A percentile compares a stretch with the other conserved stretches of the same genome.
phyloP scores from a whole-genome alignment of 2,888 invertebrate genomes.

The Invenusta paracnida region DNA sequence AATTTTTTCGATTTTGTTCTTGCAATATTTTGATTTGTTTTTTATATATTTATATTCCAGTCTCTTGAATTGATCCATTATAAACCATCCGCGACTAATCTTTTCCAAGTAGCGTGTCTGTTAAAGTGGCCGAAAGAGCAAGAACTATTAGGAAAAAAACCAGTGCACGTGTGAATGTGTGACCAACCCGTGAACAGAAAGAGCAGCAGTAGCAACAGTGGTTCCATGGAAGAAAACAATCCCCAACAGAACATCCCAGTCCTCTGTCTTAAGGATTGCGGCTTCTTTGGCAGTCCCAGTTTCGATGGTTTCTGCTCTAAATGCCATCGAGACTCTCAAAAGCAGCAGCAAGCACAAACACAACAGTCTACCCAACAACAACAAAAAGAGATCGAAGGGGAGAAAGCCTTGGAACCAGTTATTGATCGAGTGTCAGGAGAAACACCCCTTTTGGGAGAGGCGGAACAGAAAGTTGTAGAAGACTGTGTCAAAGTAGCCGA shows the following conservation, averaged over 20 bases:
- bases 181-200: too few species aligned
- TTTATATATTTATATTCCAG: too few species aligned
- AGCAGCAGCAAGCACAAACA: constrained; percentile 9
- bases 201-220: too few species aligned
- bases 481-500: neutral
- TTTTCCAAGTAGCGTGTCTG: too few species aligned
- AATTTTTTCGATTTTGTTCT: too few species aligned
- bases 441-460: neutral
- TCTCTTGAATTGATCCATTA: too few species aligned
- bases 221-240: constrained; percentile 37
- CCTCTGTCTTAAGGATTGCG: constrained; percentile 92
- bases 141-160: too few species aligned
- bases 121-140: too few species aligned
- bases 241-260: constrained; percentile 48
- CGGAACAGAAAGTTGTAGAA: neutral
- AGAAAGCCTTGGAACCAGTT: neutral
- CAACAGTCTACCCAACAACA: constrained; percentile 10
- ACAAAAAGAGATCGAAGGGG: neutral
- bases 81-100: too few species aligned
- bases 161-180: too few species aligned
- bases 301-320: constrained; percentile 84
- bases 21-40: too few species aligned
- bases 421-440: too few species aligned
- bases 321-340: neutral
- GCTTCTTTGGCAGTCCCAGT: constrained; percentile 94